Evolutionary conservation across 2,888 invertebrate species (phyloP).

Genomic region (Tipula lateralis): DNA sequence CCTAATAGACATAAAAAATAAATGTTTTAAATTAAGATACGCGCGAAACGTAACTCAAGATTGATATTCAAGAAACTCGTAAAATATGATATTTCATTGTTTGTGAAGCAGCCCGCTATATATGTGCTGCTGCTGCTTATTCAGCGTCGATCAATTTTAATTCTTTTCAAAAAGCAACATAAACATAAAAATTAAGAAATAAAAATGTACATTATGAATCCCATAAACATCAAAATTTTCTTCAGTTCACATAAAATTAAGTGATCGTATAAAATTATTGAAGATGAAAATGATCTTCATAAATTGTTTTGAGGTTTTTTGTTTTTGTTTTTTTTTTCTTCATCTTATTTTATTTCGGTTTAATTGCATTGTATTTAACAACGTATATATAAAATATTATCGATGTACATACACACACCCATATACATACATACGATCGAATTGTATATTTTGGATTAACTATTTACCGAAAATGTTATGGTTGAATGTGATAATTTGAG

Average conservation of each 20-base stretch:
- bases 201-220: conserved; percentile 24
- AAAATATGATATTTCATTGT: conserved; percentile 19
- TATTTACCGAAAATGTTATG: conserved; percentile 9
- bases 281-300: conserved; percentile 24
- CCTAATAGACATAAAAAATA: not conserved
- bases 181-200: conserved; percentile 19
- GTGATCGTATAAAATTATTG: conserved; percentile 24
- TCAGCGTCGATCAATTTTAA: conserved; percentile 19
- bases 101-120: conserved; percentile 3
- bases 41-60: conserved; percentile 19
- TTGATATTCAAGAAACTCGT: not conserved
- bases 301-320: conserved; percentile 4
- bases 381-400: not conserved
- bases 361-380: conserved; percentile 24
- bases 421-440: not conserved
- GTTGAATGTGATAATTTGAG: conserved; percentile 1
- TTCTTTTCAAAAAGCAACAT: conserved; percentile 15
- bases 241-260: conserved; percentile 24
- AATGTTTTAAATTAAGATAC: not conserved
- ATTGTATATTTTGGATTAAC: not conserved
- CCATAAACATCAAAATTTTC: conserved; percentile 24
- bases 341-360: not conserved
- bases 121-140: not conserved
- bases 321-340: not conserved
- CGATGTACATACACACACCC: not conserved